phyloP scores from a whole-genome alignment of 1,140 invertebrate genomes.

The Brachionus plicatilis region DNA sequence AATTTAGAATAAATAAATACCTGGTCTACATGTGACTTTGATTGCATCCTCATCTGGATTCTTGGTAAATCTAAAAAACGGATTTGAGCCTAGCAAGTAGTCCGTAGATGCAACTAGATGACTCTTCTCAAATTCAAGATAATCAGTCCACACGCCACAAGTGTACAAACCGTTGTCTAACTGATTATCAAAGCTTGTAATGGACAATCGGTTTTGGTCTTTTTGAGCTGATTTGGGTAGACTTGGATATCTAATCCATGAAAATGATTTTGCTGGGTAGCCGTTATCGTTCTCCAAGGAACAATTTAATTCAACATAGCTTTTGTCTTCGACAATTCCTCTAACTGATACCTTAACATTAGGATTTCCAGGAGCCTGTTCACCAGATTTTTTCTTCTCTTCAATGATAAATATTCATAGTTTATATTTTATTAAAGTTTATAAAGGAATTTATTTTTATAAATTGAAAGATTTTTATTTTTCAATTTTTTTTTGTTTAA shows the following conservation, averaged over 20 bases:
- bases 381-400: background rate
- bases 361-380: background rate
- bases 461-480: background rate
- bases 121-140: constrained; percentile 16
- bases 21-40: constrained; percentile 25
- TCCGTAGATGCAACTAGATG: constrained; percentile 14
- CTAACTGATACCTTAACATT: background rate
- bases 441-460: no score
- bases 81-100: background rate
- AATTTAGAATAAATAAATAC: background rate
- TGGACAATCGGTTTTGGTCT: constrained; percentile 6
- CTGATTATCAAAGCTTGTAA: constrained; percentile 1
- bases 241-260: constrained; percentile 16
- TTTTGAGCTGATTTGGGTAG: constrained; percentile 16
- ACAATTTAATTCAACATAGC: constrained; percentile 24
- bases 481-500: background rate
- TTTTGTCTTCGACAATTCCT: background rate
- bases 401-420: background rate
- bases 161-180: constrained; percentile 37
- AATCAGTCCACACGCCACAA: background rate
- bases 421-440: no score
- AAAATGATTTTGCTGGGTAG: background rate
- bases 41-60: constrained; percentile 10
- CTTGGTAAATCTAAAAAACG: constrained; percentile 23
- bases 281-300: background rate